Conservation (phyloP, 1,140 invertebrate species). For the Kradibia gibbosae region DNA sequence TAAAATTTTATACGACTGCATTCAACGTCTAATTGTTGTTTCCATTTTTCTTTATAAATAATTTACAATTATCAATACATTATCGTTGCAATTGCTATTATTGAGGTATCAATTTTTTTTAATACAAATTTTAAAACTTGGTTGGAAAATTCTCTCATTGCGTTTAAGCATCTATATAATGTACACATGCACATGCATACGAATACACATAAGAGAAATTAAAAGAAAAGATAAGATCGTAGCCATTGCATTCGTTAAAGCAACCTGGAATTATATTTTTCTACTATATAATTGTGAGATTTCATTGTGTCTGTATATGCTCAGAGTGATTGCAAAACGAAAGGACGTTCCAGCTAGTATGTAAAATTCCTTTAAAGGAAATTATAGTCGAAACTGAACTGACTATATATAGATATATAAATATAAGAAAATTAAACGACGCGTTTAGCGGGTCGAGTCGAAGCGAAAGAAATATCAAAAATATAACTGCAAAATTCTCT, state of each 20-base stretch:
- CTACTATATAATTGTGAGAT: conserved; percentile 67
- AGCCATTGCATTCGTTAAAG: conserved; percentile 54
- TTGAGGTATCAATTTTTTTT: neutral
- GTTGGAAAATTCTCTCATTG: conserved; percentile 44
- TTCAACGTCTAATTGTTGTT: neutral
- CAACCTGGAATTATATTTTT: conserved; percentile 72
- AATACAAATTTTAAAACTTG: neutral
- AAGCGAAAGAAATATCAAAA: conserved; percentile 22
- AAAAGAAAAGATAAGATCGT: neutral
- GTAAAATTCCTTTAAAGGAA: conserved; percentile 45
- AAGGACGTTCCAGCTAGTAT: conserved; percentile 39
- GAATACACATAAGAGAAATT: conserved; percentile 12
- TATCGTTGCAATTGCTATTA: neutral
- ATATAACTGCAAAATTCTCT: conserved; percentile 21
- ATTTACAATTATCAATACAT: neutral
- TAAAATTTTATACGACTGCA: neutral
- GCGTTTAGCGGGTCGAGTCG: conserved; percentile 35
- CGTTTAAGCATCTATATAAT: conserved; percentile 32
- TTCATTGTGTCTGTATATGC: conserved; percentile 50
- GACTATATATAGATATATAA: conserved; percentile 46
- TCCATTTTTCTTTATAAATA: neutral
- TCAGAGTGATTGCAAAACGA: conserved; percentile 45
- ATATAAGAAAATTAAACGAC: conserved; percentile 49
- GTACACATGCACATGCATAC: conserved; percentile 12
- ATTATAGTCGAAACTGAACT: conserved; percentile 46